phyloP scores from a whole-genome alignment of 1,140 invertebrate species.

The Penaeus japonicus region DNA sequence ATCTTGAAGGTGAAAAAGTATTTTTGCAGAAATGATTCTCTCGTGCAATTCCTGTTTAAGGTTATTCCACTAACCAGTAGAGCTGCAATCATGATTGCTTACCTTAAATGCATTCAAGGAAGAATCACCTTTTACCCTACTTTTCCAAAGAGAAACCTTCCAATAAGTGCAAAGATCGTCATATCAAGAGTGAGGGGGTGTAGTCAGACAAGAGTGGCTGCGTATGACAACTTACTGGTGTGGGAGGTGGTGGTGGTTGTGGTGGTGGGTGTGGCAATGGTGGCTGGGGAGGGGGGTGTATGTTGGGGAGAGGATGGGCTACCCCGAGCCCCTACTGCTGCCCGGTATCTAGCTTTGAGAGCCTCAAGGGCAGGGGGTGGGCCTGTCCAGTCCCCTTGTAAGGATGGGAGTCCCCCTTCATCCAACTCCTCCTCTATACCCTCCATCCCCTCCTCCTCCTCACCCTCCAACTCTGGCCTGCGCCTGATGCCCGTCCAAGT shows the following conservation, averaged over 20 bases:
- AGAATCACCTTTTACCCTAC: too few species aligned
- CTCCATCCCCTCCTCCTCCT: slow-evolving; percentile 48
- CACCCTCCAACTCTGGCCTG: slow-evolving; percentile 38
- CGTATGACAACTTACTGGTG: slow-evolving; percentile 41
- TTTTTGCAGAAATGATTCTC: too few species aligned
- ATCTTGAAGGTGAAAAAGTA: too few species aligned
- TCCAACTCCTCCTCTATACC: slow-evolving; percentile 45
- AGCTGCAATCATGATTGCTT: too few species aligned
- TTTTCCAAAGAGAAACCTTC: too few species aligned
- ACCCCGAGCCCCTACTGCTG: slow-evolving; percentile 40
- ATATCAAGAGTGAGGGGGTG: slow-evolving; percentile 20
- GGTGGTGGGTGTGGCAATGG: slow-evolving; percentile 32
- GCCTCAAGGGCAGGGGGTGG: slow-evolving; percentile 42
- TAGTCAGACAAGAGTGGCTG: slow-evolving; percentile 29
- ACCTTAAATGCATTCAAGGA: too few species aligned
- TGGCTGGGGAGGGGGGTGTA: slow-evolving; percentile 32
- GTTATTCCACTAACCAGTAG: too few species aligned
- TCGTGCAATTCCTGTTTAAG: too few species aligned
- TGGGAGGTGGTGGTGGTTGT: slow-evolving; percentile 40
- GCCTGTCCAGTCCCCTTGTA: slow-evolving; percentile 34
- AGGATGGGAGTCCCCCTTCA: slow-evolving; percentile 32
- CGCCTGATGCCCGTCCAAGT: slow-evolving; percentile 37
- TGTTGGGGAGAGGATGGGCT: slow-evolving; percentile 26
- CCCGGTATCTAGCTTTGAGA: slow-evolving; percentile 43
- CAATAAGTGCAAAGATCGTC: neutral